phyloP scores from a whole-genome alignment of 2,888 invertebrate genomes.

The Agonum fuliginosum region DNA sequence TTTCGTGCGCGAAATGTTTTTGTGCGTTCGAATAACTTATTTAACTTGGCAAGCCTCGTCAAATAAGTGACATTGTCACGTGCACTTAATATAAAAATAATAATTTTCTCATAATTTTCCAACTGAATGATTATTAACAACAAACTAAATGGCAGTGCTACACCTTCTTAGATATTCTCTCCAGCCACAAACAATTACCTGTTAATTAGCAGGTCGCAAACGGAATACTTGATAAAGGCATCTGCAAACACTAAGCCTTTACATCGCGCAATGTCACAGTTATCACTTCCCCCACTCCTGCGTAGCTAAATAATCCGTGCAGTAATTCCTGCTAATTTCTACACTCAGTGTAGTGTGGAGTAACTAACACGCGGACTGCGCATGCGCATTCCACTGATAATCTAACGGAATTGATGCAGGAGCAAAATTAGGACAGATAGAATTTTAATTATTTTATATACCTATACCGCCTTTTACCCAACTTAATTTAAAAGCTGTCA shows the following conservation, averaged over 20 bases:
- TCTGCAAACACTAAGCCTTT: constrained; percentile 48
- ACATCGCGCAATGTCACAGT: constrained; percentile 38
- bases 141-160: too few species aligned
- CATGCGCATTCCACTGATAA: neutral
- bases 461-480: too few species aligned
- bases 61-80: too few species aligned
- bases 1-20: too few species aligned
- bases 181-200: constrained; percentile 39
- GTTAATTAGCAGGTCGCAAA: constrained; percentile 50
- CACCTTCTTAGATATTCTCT: too few species aligned
- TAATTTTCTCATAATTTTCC: too few species aligned
- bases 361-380: neutral
- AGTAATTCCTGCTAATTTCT: neutral
- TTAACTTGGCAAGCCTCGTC: too few species aligned
- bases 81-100: too few species aligned
- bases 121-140: too few species aligned
- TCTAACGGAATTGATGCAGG: constrained; percentile 21
- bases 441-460: constrained; percentile 12
- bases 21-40: too few species aligned
- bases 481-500: too few species aligned
- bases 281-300: constrained; percentile 5
- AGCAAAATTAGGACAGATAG: constrained; percentile 8
- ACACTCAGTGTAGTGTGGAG: neutral
- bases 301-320: neutral
- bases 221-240: constrained; percentile 52